Conservation (phyloP, 2,888 invertebrate genomes). For the Loripinus fragilis region DNA sequence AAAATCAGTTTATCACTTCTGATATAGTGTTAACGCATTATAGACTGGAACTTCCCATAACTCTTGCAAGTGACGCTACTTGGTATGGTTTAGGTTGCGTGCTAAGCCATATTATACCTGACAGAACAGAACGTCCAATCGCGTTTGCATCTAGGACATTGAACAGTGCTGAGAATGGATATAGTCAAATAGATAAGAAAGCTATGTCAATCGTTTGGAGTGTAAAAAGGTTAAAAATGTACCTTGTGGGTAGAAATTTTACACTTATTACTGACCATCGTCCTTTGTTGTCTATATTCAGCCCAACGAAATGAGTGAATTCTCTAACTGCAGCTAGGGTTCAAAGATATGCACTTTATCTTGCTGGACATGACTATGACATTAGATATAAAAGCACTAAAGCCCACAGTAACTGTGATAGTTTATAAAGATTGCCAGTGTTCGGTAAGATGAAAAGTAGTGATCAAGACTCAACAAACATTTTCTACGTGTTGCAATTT, state of each 20-base stretch:
- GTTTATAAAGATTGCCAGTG: slow-evolving; percentile 35
- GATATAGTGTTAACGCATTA: slow-evolving; percentile 73
- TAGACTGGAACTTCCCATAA: slow-evolving; percentile 71
- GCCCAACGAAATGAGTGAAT: slow-evolving; percentile 57
- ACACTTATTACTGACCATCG: slow-evolving; percentile 65
- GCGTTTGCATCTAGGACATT: slow-evolving; percentile 81
- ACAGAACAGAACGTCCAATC: too few relatives aligned
- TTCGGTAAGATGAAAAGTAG: background rate
- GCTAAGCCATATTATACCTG: slow-evolving; percentile 53
- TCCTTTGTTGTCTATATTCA: slow-evolving; percentile 55
- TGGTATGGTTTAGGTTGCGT: slow-evolving; percentile 79
- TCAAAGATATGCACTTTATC: slow-evolving; percentile 31
- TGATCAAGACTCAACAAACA: slow-evolving; percentile 11
- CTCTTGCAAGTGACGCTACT: slow-evolving; percentile 82
- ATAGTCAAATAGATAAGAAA: slow-evolving; percentile 71
- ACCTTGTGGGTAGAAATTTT: slow-evolving; percentile 82
- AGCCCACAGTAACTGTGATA: too few relatives aligned
- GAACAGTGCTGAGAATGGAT: slow-evolving; percentile 60
- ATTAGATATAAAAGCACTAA: slow-evolving; percentile 24
- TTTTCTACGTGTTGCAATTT: slow-evolving; percentile 2
- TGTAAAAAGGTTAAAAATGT: slow-evolving; percentile 82
- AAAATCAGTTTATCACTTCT: slow-evolving; percentile 64
- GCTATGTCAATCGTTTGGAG: too few relatives aligned
- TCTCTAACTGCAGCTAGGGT: slow-evolving; percentile 30
- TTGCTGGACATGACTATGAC: slow-evolving; percentile 12